A percentile compares a stretch with the other conserved stretches of the same genome.
These are phyloP conservation scores for Isoperla grammatica DNA, from an alignment of 2,888 invertebrate genomes.

Conservation along the genomic window DNA sequence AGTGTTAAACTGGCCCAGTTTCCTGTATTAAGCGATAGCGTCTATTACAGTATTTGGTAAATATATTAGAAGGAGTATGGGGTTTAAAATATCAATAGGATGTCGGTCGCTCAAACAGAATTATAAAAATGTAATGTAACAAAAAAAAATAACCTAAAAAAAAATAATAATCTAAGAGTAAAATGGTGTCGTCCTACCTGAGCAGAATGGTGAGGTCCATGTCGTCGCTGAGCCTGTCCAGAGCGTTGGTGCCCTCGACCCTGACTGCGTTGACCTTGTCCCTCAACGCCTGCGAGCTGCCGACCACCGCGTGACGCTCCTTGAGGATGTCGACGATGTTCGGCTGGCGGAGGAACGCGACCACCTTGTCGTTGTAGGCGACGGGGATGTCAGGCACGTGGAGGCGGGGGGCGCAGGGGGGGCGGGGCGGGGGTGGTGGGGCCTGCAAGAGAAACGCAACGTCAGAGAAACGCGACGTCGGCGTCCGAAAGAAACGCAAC, in stretches of 20 bases:
- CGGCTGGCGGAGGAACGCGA: conserved; percentile 91
- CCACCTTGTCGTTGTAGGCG: conserved; percentile 94
- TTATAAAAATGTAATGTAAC: no score
- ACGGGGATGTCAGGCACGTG: conserved; percentile 61
- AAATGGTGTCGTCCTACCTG: conserved; percentile 59
- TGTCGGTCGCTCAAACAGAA: no score
- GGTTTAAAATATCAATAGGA: no score
- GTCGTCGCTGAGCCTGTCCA: conserved; percentile 84
- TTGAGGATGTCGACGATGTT: conserved; percentile 88
- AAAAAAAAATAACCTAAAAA: no score
- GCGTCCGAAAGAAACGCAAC: no score
- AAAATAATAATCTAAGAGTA: no score
- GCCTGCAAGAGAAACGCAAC: conserved; percentile 48
- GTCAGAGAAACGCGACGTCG: no score
- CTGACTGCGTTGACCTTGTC: conserved; percentile 86
- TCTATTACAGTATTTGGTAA: no score
- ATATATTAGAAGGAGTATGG: no score
- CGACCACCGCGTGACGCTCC: conserved; percentile 70
- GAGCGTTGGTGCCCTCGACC: conserved; percentile 81
- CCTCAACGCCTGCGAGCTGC: conserved; percentile 60
- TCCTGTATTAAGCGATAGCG: no score
- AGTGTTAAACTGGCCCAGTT: no score
- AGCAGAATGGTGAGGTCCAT: conserved; percentile 88
- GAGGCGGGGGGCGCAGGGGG: conserved; percentile 42
- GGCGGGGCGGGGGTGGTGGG: conserved; percentile 70